These are phyloP conservation scores for Dipodomys ordii DNA, from an alignment of 2,113 vertebrate genomes.

Conservation along the genomic window DNA sequence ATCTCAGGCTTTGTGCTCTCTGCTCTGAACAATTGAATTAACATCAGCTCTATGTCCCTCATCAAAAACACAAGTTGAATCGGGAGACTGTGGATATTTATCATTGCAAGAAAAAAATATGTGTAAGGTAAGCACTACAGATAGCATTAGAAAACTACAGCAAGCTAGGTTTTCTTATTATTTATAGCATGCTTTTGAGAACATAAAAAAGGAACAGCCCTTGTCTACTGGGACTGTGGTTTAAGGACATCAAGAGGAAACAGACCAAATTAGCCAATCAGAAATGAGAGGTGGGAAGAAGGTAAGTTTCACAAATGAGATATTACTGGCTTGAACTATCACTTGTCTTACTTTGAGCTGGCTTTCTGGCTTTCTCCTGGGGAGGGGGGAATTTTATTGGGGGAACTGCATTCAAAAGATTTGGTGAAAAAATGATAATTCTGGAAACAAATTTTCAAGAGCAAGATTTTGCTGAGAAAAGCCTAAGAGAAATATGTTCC, in stretches of 20 bases:
- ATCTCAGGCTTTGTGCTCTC: conserved; percentile 48
- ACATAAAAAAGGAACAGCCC: conserved; percentile 4
- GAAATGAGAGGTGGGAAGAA: neutral
- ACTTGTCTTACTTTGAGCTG: neutral
- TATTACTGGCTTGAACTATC: neutral
- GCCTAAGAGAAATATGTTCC: conserved; percentile 52
- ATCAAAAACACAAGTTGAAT: conserved; percentile 50
- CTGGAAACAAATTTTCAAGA: conserved; percentile 58
- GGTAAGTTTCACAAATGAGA: neutral
- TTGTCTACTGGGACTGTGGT: neutral
- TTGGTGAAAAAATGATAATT: conserved; percentile 33
- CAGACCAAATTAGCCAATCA: neutral
- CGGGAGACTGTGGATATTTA: conserved; percentile 27
- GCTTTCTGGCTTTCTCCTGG: neutral
- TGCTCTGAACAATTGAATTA: conserved; percentile 32
- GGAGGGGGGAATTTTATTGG: neutral
- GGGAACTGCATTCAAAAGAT: conserved; percentile 30
- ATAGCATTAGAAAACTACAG: conserved; percentile 33
- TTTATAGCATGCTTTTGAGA: conserved; percentile 46
- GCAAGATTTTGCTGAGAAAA: conserved; percentile 52
- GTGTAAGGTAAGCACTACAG: conserved; percentile 33
- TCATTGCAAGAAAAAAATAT: conserved; percentile 13
- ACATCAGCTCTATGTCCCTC: conserved; percentile 1
- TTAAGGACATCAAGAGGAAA: conserved; percentile 51
- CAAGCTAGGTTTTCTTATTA: conserved; percentile 27